Base-by-base conservation (phyloP, 2,888 invertebrate species). In the Gymnoscelis rufifasciata region DNA sequence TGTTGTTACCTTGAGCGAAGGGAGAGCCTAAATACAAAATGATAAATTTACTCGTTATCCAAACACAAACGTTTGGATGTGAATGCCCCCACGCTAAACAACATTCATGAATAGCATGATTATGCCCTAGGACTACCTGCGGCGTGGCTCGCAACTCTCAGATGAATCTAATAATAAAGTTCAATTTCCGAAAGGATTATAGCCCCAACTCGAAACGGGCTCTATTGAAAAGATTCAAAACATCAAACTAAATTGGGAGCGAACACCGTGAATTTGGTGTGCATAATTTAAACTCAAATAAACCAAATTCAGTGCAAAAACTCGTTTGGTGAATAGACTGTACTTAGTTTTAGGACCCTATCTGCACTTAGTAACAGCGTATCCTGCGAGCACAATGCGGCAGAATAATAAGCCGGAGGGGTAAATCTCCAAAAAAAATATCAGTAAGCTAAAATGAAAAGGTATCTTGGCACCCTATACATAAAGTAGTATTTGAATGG, bases 401-500 rank as follows among this genome's bases (percentile, higher is more conserved):
- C 45, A 47, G 48, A 52, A 58, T 54, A 54, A 54, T 54, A 57
- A 51, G 50, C 54, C 52, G 19, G 19, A 47, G 49, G 58, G 56
- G 59, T 68, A 63, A 65, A 50, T 41, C 57, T 48, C 45, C 35
- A 62, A 66, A 70, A 64, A 68, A 66, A 61, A 59, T 56, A 52
- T 58, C 56, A 52, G 44, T 44, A 56, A 54, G 59, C 61, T 65
- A 61, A 60, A 63, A 55, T 59, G 60, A 69, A 75, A 73, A 72
- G 59, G 61, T 68, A 67, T 71, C 68, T 72, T 68, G 67, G 60
- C 62, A 53, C 62, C 60, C 66, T 66, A 65, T 65, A 65, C 67
- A 74, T 77, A 72, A 73, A 75, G 77, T 66, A 70, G 64, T 73
- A 68, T 72, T 79, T 65, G 61, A 70, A 63, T 62, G 56, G 46